Percentiles rank a stretch among this genome's conserved stretches.
phyloP scores from a whole-genome alignment of 1,140 invertebrate species.

The Lepidurus arcticus region DNA sequence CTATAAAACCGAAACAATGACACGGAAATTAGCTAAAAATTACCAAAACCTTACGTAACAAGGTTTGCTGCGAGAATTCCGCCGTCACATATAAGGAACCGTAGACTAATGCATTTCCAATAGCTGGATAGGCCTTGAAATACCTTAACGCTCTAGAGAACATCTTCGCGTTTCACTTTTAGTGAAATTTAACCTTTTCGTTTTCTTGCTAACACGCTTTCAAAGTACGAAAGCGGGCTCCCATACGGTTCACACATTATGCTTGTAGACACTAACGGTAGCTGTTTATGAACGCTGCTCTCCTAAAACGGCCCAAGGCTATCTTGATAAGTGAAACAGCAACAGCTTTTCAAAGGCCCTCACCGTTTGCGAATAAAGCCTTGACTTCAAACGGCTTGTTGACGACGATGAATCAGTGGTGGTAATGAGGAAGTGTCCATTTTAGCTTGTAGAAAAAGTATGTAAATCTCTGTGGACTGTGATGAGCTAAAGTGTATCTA shows the following conservation, averaged over 20 bases:
- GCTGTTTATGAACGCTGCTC: background rate
- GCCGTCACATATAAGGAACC: conserved; percentile 69
- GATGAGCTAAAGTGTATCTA: no score
- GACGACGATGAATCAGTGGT: background rate
- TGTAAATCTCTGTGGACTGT: no score
- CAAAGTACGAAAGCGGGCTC: background rate
- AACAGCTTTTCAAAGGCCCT: background rate
- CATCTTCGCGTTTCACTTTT: background rate
- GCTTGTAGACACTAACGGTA: background rate
- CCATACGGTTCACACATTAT: background rate
- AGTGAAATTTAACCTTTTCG: background rate
- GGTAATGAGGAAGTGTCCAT: background rate
- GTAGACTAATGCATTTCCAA: conserved; percentile 67
- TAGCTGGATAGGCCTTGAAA: conserved; percentile 53
- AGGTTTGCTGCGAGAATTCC: conserved; percentile 68
- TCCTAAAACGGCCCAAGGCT: background rate
- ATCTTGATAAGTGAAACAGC: background rate
- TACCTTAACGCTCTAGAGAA: conserved; percentile 30
- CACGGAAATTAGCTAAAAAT: conserved; percentile 33
- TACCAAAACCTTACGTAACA: conserved; percentile 58
- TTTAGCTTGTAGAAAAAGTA: background rate
- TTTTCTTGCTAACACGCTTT: background rate
- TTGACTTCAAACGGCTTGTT: background rate
- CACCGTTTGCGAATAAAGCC: background rate
- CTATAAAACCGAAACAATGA: background rate